phyloP scores from a whole-genome alignment of 2,797 vertebrate genomes.

The Hydrolagus colliei region DNA sequence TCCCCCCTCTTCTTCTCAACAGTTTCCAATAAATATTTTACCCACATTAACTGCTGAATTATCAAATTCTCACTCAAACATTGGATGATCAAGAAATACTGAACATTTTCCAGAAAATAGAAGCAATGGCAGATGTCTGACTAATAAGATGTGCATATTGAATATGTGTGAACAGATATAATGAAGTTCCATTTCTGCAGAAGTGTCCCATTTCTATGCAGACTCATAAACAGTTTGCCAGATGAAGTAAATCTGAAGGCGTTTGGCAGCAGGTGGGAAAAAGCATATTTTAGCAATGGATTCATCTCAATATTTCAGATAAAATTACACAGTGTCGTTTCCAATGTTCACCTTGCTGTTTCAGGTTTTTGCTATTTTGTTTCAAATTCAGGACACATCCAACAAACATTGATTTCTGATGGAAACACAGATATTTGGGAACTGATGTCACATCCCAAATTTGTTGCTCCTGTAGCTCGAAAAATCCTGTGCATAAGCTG shows the following conservation, averaged over 20 bases:
- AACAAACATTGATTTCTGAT: background rate
- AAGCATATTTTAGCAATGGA: constrained; percentile 15
- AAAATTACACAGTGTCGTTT: background rate
- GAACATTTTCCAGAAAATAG: constrained; percentile 17
- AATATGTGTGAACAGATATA: constrained; percentile 10
- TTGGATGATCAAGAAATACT: background rate
- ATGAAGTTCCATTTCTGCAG: constrained; percentile 17
- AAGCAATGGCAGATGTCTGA: constrained; percentile 16
- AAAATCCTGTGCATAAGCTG: too few species aligned
- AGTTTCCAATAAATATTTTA: constrained; percentile 1
- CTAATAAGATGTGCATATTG: constrained; percentile 12
- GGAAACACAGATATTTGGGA: background rate
- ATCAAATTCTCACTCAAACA: constrained; percentile 12
- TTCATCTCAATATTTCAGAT: background rate
- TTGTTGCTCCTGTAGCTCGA: background rate
- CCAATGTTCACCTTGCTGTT: background rate
- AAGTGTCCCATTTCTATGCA: constrained; percentile 14
- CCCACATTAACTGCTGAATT: constrained; percentile 17
- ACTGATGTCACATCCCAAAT: background rate
- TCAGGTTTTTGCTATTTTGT: background rate
- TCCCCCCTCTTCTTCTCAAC: background rate
- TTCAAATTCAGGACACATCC: background rate
- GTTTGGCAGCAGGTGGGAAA: background rate
- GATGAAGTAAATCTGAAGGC: constrained; percentile 11
- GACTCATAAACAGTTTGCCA: background rate